Evolutionary conservation across 1,140 invertebrate species (phyloP).

Genomic region (Parapsyche elsis): DNA sequence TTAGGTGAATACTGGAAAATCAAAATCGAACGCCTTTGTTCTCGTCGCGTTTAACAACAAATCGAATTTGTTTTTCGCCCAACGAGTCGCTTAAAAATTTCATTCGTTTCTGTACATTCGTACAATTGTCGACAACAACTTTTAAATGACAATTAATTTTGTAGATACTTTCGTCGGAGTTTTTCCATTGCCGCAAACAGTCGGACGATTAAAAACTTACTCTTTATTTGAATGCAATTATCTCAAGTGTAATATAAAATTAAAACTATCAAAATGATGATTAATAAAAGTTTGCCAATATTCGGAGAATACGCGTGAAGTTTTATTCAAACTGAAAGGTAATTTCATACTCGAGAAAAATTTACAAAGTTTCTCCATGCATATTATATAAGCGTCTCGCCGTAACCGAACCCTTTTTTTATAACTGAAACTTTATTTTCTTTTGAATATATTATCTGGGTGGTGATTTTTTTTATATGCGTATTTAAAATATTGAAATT

Average conservation of each 20-base stretch:
- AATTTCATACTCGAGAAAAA: slow-evolving; percentile 35
- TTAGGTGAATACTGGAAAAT: not conserved
- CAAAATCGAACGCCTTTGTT: not conserved
- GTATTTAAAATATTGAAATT: not conserved
- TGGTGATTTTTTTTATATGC: not conserved
- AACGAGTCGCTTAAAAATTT: slow-evolving; percentile 11
- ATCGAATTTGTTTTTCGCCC: slow-evolving; percentile 15
- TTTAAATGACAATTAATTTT: slow-evolving; percentile 14
- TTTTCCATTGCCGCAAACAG: not conserved
- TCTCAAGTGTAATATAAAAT: not conserved
- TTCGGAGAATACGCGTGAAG: slow-evolving; percentile 22
- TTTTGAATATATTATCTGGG: not conserved
- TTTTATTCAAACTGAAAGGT: slow-evolving; percentile 41
- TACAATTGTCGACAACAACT: not conserved
- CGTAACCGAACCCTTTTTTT: slow-evolving; percentile 8
- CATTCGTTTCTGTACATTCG: not conserved
- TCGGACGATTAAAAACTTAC: not conserved
- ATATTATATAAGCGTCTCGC: slow-evolving; percentile 31
- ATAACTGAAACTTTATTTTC: not conserved
- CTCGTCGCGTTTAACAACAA: not conserved
- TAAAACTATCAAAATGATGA: slow-evolving; percentile 37
- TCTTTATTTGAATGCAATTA: not conserved
- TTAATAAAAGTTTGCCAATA: slow-evolving; percentile 38
- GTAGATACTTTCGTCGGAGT: not conserved
- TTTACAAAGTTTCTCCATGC: slow-evolving; percentile 38